phyloP scores from a whole-genome alignment of 2,113 vertebrate genomes.

The Sturnira hondurensis region DNA sequence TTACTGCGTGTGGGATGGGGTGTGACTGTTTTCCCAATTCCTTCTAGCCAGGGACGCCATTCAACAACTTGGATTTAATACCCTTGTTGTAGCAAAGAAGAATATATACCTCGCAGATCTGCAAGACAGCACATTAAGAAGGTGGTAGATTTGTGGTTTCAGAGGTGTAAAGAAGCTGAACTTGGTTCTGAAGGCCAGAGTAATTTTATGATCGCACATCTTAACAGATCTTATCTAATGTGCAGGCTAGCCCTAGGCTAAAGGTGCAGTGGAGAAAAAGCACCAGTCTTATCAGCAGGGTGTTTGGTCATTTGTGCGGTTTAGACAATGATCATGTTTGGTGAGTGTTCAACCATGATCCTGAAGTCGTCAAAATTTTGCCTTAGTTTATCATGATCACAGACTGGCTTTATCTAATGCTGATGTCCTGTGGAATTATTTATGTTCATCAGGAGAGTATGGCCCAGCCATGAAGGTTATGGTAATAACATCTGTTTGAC shows the following conservation, averaged over 20 bases:
- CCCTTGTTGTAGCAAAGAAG: not conserved
- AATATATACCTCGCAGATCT: not conserved
- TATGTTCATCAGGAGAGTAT: not conserved
- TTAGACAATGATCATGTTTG: not conserved
- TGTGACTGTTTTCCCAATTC: not conserved
- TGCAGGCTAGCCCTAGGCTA: not conserved
- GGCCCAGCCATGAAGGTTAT: rapidly evolving
- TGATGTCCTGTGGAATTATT: not conserved
- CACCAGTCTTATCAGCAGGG: not conserved
- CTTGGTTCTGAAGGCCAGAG: not conserved
- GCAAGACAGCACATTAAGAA: not conserved
- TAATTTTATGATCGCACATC: not conserved
- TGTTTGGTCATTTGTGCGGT: not conserved
- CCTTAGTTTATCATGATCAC: not conserved
- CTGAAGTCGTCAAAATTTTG: not conserved
- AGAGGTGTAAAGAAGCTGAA: not conserved
- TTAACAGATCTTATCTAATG: not conserved
- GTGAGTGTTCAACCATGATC: not conserved
- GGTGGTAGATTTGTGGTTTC: not conserved
- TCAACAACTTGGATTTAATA: not conserved
- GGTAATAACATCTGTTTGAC: not conserved
- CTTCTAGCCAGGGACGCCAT: not conserved
- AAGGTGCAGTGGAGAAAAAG: not conserved
- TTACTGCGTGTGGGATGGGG: not conserved
- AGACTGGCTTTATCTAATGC: not conserved